Conservation (phyloP, 2,888 invertebrate genomes). For the Periphyllus acericola region DNA sequence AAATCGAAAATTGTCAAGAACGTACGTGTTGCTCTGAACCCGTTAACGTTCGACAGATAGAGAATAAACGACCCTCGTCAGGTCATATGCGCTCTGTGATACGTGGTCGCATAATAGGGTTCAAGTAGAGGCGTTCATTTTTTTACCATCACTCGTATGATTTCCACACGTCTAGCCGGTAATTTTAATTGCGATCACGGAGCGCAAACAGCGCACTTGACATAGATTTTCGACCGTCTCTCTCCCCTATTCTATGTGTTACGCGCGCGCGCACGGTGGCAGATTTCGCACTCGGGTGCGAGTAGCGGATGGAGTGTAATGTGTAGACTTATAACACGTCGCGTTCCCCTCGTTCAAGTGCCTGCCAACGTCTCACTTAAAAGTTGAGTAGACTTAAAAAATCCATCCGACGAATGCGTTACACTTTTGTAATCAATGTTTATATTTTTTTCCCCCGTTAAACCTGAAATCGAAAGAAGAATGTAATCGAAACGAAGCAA, state of each 20-base stretch:
- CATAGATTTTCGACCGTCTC: constrained; percentile 18
- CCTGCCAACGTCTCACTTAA: not conserved
- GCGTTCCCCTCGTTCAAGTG: not conserved
- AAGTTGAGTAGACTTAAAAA: constrained; percentile 16
- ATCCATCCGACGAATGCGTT: not conserved
- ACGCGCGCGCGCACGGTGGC: not conserved
- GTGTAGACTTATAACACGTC: not conserved
- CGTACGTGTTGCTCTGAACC: too few relatives aligned
- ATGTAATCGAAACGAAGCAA: not conserved
- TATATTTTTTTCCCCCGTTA: not conserved
- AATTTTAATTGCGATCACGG: constrained; percentile 36
- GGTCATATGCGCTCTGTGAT: too few relatives aligned
- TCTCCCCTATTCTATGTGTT: not conserved
- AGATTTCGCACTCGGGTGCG: constrained; percentile 37
- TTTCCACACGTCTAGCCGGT: not conserved
- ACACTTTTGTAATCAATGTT: constrained; percentile 22
- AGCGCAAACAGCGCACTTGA: constrained; percentile 45
- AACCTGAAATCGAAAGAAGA: not conserved
- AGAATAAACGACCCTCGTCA: not conserved
- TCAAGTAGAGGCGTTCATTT: constrained; percentile 1
- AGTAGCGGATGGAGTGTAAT: constrained; percentile 3
- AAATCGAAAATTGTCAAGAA: too few relatives aligned
- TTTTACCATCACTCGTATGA: constrained; percentile 23
- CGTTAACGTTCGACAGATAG: too few relatives aligned
- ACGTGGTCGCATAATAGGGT: not conserved